Conservation (phyloP, 2,797 vertebrate genomes). For the Enoplosus armatus region DNA sequence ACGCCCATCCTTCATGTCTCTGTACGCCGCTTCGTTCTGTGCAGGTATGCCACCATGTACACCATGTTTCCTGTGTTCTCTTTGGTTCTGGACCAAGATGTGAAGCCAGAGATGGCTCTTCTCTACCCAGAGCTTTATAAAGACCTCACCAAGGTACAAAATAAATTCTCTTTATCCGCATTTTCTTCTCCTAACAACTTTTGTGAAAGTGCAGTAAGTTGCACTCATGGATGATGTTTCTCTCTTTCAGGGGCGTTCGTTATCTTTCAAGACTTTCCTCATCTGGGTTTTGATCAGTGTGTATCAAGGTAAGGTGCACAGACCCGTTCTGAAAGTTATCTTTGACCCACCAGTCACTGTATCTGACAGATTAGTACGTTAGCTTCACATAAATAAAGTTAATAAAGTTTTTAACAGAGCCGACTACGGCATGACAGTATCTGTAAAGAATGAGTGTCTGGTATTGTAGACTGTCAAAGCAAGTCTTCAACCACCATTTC, state of each 20-base stretch:
- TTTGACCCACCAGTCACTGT: neutral
- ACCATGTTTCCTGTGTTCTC: slow-evolving; percentile 99
- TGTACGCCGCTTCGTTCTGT: slow-evolving; percentile 17
- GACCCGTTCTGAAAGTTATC: neutral
- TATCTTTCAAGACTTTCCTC: slow-evolving; percentile 99
- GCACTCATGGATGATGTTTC: slow-evolving; percentile 8
- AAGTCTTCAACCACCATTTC: slow-evolving; percentile 44
- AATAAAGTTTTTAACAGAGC: neutral
- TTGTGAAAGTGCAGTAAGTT: neutral
- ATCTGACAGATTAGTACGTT: neutral
- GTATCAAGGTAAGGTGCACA: slow-evolving; percentile 92
- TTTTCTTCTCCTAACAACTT: neutral
- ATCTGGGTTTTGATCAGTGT: slow-evolving; percentile 97
- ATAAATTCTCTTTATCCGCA: rapidly evolving
- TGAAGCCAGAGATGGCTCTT: slow-evolving; percentile 96
- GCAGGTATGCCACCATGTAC: slow-evolving; percentile 97
- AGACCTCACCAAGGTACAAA: slow-evolving; percentile 95
- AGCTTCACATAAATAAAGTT: neutral
- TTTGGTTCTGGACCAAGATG: slow-evolving; percentile 96
- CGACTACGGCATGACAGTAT: neutral
- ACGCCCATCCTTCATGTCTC: neutral
- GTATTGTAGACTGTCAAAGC: slow-evolving; percentile 26
- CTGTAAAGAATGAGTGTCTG: neutral
- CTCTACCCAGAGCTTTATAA: slow-evolving; percentile 99
- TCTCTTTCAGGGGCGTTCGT: slow-evolving; percentile 91